Evolutionary conservation across 2,888 invertebrate species (phyloP), one percentile per base, ranked within the genome.

Genomic region (Scaptomyza reducta): DNA sequence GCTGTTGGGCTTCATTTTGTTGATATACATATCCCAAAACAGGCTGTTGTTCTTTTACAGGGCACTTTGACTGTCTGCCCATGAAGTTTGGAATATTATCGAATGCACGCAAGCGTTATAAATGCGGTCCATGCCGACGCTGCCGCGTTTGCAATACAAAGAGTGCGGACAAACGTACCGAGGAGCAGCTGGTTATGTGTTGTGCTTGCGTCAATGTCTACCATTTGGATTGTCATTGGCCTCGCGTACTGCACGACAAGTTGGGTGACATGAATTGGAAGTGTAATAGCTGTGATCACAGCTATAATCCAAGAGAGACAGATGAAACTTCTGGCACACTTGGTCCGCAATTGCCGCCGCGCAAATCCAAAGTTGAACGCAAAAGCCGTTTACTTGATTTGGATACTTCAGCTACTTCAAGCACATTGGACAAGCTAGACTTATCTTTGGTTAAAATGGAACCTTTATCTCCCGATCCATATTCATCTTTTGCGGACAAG

Each of bases 41-140:
- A 22, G 3, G 3, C 0, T 33, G 14, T 41, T 41, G 2, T 42
- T 49, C 3, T 18, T 25, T 27, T 7, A 33, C 64, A 89, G 90
- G 88, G 64, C 91, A 91, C 53, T 88, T 88, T 27, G 50, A 67
- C 1, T 91, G 91, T 40, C 59, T 90, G 18, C 70, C 77, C 1
- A 66, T 86, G 0, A 77, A 76, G 13, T 90, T 90, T 46, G 88
- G 89, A 9, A 76, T 90, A 38, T 62, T 83, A 18, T 74, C 74
- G 5, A 68, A 74, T n/a, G 78, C 90, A 0, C 88, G 90, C n/a
- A 85, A 85, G 29, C 83, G 87, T 31, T 98, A 97, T 96, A 97
- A 97, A 84, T 98, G 98, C 90, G 96, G 96, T 54, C 95, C 96
- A 89, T 98, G 98, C 88, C 97, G 97, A 91, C 96, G 95, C 11